Conservation (phyloP, 1,140 invertebrate species). For the Akabosia matsudoensis region DNA sequence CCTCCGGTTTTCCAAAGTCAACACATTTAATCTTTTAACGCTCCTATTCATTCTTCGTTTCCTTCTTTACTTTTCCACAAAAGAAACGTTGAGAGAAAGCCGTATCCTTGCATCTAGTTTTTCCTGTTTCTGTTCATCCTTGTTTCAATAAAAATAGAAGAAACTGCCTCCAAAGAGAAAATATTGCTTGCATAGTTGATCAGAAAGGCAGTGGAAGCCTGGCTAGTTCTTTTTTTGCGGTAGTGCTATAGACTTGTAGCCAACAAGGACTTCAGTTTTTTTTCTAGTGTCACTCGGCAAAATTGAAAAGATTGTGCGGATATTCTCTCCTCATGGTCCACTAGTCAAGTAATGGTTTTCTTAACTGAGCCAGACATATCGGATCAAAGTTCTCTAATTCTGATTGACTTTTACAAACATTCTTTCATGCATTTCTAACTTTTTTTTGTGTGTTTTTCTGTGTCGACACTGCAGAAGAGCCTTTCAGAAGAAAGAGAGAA, state of each 20-base stretch:
- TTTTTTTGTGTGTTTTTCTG: neutral
- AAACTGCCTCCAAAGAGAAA: too few species aligned
- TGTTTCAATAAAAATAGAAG: too few species aligned
- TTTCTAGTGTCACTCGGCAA: neutral
- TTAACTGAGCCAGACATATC: constrained; percentile 1
- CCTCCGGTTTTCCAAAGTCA: constrained; percentile 4
- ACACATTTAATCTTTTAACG: constrained; percentile 19
- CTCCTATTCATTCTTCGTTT: neutral
- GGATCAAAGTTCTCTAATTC: constrained; percentile 20
- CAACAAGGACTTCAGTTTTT: too few species aligned
- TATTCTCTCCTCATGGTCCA: neutral
- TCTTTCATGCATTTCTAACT: neutral
- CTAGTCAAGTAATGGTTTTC: constrained; percentile 6
- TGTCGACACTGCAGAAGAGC: too few species aligned
- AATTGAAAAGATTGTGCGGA: neutral
- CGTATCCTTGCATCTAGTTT: too few species aligned
- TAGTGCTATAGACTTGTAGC: neutral
- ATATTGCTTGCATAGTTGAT: neutral
- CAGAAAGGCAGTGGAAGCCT: neutral
- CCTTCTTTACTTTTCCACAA: too few species aligned
- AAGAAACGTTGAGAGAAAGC: too few species aligned
- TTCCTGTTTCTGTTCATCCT: too few species aligned
- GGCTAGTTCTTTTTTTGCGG: too few species aligned
- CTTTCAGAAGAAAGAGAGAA: too few species aligned
- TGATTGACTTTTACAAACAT: constrained; percentile 12